Percentiles rank a stretch among this genome's conserved stretches.
Evolutionary conservation across 2,797 vertebrate species (phyloP).

Genomic region (Tragelaphus eurycerus): DNA sequence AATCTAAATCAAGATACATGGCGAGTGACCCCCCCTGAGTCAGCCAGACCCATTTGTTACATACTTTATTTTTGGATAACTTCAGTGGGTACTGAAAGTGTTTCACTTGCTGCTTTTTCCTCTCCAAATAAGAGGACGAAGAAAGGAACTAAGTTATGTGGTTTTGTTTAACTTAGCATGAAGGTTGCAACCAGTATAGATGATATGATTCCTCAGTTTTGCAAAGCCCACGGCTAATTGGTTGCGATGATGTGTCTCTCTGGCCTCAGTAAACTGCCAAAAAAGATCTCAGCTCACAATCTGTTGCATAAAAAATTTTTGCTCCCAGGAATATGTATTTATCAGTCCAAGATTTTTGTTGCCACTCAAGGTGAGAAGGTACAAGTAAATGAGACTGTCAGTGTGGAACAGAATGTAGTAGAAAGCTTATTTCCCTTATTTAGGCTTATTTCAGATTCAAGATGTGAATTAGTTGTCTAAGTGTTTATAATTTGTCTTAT

Average conservation of each 20-base stretch:
- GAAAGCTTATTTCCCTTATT: background rate
- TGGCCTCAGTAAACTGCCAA: conserved; percentile 53
- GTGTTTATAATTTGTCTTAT: background rate
- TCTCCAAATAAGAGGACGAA: conserved; percentile 57
- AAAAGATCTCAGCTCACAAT: background rate
- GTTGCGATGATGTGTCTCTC: background rate
- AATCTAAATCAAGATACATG: conserved; percentile 56
- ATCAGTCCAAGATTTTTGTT: conserved; percentile 51
- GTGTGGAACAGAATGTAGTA: background rate
- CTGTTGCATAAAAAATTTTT: conserved; percentile 39
- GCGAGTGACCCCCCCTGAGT: conserved; percentile 54
- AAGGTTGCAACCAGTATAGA: conserved; percentile 51
- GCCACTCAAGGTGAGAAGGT: background rate
- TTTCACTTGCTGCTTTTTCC: conserved; percentile 35
- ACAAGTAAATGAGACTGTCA: background rate
- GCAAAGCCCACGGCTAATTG: conserved; percentile 45
- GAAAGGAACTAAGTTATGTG: conserved; percentile 71
- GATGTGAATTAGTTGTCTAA: background rate
- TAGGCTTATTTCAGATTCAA: background rate
- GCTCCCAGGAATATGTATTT: background rate
- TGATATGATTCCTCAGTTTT: conserved; percentile 24
- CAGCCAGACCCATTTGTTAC: conserved; percentile 39
- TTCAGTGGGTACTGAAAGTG: conserved; percentile 25
- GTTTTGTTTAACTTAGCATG: conserved; percentile 61
- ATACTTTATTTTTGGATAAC: conserved; percentile 63